Base-by-base conservation (phyloP, 2,888 invertebrate genomes). In the Onchidella celtica region DNA sequence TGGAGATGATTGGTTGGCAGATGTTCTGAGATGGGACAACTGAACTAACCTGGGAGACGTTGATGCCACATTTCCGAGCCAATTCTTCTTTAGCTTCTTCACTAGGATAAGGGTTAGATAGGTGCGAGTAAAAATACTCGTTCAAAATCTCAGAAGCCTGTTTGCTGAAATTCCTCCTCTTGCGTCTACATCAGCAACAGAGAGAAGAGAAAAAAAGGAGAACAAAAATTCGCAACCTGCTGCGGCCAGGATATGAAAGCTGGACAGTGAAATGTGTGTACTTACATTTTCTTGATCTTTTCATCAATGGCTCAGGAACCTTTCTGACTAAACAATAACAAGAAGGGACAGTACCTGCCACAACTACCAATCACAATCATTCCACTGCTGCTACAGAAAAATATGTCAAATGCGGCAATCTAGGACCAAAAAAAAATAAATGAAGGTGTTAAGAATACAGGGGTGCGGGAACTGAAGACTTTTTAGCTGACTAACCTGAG, bases 61-160 rank as follows among this genome's bases (percentile, higher is more conserved):
- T 99, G 93, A 99, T 99, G 93, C 98, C 98, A 94, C 99, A 99
- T 94, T 99, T 99, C 94, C 99, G 95, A 78, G 99, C 99, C 94
- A 99, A 95, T 94, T 99, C 99, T 94, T 99, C 99, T 94, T 99
- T 99, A 87, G 99, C 99, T 95, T 99, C 99, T 95, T 99, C 99
- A 93, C 98, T 98, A 86, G 99, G 99, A 95, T 99, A 99, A 55
- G 99, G 99, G 95, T 99, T 99, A 93, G 98, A 98, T 91, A 99
- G 95, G 94, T 99, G 99, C 90, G 99, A 99, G 95, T 99, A 99
- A 95, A 99, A 99, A 94, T 99, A 99, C 95, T 99, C 99, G 94
- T 99, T 99, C 90, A 99, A 95, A 91, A 99, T 98, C 95, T 99
- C 99, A 38, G 99, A 99, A 79, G 99, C 99, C 94, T 99, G 99